Evolutionary conservation across 2,113 vertebrate species (phyloP).

Genomic region (Puntigrus tetrazona): DNA sequence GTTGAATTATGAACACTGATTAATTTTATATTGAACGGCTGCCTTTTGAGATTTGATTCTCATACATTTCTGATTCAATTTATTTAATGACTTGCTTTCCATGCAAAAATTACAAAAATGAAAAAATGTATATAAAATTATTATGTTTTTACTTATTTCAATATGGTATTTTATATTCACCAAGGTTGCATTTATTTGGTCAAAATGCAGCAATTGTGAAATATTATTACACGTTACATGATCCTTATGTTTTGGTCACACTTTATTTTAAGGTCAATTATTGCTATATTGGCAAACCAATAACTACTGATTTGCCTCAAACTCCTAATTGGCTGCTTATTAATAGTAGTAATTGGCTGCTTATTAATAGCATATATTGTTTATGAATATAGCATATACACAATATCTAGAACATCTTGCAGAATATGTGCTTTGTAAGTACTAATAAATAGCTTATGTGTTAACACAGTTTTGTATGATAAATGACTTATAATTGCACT

Average conservation of each 20-base stretch:
- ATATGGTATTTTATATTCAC: neutral
- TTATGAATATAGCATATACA: too few relatives aligned
- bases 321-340: too few relatives aligned
- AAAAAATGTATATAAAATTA: neutral
- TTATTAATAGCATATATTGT: too few relatives aligned
- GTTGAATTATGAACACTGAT: neutral
- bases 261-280: too few relatives aligned
- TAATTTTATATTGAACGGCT: neutral
- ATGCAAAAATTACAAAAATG: neutral
- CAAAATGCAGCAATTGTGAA: neutral
- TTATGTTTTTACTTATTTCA: neutral
- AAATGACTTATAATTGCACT: neutral
- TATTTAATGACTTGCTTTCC: neutral
- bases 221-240: too few relatives aligned
- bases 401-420: too few relatives aligned
- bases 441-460: too few relatives aligned
- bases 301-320: too few relatives aligned
- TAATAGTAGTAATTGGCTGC: too few relatives aligned
- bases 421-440: too few relatives aligned
- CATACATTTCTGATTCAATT: constrained; percentile 2
- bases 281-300: too few relatives aligned
- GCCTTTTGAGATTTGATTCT: neutral
- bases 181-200: neutral
- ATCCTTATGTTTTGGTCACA: too few relatives aligned
- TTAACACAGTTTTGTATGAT: neutral